Conservation (phyloP, 2,888 invertebrate species). For the Watsonalla cultraria region DNA sequence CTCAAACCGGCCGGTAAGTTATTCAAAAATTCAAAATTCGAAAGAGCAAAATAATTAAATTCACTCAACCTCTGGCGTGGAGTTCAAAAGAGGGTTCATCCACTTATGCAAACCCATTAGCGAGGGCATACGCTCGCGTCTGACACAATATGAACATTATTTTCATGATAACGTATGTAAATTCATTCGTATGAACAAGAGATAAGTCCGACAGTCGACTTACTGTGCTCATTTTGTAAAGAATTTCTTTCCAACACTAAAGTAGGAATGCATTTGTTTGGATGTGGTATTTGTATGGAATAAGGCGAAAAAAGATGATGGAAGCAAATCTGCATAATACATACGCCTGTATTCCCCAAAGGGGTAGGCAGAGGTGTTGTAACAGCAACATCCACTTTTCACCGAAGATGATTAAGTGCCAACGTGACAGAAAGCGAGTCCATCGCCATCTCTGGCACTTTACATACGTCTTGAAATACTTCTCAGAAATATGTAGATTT, state of each 20-base stretch:
- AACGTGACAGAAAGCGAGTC: too few relatives aligned
- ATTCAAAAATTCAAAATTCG: not conserved
- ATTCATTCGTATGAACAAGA: constrained; percentile 12
- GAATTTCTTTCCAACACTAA: constrained; percentile 17
- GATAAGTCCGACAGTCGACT: constrained; percentile 13
- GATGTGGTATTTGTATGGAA: constrained; percentile 4
- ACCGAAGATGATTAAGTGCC: too few relatives aligned
- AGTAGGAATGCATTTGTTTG: constrained; percentile 1
- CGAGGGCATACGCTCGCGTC: not conserved
- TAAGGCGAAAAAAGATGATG: too few relatives aligned
- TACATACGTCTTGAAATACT: too few relatives aligned
- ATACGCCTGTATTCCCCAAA: too few relatives aligned
- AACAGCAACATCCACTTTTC: too few relatives aligned
- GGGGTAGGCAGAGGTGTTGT: too few relatives aligned
- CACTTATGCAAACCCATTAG: not conserved
- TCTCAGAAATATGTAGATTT: too few relatives aligned
- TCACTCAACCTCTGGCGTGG: not conserved
- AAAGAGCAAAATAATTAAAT: not conserved
- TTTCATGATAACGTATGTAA: constrained; percentile 7
- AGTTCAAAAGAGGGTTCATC: not conserved
- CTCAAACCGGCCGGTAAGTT: too few relatives aligned
- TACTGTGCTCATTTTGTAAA: constrained; percentile 27
- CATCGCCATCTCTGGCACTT: too few relatives aligned
- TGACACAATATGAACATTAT: not conserved
- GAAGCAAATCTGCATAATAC: too few relatives aligned